phyloP scores from a whole-genome alignment of 2,113 vertebrate species.

The Nanger granti region DNA sequence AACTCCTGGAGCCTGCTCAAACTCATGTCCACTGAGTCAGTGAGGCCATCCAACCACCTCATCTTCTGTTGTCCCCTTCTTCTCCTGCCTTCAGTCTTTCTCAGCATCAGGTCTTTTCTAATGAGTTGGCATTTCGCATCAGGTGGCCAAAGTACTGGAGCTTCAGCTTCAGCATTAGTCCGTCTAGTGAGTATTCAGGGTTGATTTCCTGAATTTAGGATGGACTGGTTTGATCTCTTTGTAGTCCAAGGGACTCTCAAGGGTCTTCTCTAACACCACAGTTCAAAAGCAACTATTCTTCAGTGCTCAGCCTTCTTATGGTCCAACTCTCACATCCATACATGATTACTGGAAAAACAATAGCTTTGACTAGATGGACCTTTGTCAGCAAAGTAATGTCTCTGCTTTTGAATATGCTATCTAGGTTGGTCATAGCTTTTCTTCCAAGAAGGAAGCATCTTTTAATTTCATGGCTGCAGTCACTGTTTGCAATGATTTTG shows the following conservation, averaged over 20 bases:
- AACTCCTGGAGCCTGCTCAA: neutral
- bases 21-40: neutral
- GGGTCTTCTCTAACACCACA: neutral
- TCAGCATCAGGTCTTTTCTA: neutral
- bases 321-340: neutral
- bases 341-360: neutral
- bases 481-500: neutral
- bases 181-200: neutral
- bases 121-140: neutral
- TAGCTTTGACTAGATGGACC: neutral
- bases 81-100: neutral
- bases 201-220: neutral
- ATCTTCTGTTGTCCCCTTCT: neutral
- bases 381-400: neutral
- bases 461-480: neutral
- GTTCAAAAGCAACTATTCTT: neutral
- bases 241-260: neutral
- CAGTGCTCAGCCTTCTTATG: neutral
- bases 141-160: neutral
- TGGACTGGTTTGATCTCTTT: neutral
- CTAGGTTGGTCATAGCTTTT: neutral
- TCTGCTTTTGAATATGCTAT: neutral
- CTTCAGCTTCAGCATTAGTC: neutral
- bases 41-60: neutral
- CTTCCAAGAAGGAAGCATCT: neutral